phyloP scores from a whole-genome alignment of 2,797 vertebrate species.

The Atherinosoma microstoma region DNA sequence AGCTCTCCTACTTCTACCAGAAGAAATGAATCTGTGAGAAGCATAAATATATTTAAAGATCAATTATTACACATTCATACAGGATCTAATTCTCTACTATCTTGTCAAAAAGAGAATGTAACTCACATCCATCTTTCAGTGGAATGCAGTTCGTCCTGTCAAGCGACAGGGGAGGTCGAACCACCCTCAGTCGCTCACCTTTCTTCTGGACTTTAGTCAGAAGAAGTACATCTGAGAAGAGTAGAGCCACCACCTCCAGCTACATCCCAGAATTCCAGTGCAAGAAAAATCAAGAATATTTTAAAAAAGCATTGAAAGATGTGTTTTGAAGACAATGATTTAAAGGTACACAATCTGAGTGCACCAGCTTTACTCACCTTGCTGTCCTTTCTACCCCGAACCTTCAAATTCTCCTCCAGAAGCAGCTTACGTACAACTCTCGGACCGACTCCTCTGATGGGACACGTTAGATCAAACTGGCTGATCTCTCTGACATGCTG shows the following conservation, averaged over 20 bases:
- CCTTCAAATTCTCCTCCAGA: slow-evolving; percentile 82
- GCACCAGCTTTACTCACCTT: slow-evolving; percentile 76
- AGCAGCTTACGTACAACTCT: slow-evolving; percentile 82
- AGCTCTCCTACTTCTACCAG: slow-evolving; percentile 86
- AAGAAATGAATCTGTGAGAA: slow-evolving; percentile 84
- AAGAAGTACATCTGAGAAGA: slow-evolving; percentile 89
- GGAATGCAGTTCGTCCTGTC: slow-evolving; percentile 81
- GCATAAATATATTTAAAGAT: slow-evolving; percentile 7
- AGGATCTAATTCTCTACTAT: not conserved
- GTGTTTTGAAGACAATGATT: not conserved
- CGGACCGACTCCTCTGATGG: slow-evolving; percentile 78
- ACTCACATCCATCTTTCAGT: slow-evolving; percentile 87
- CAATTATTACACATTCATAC: not conserved
- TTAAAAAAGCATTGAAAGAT: not conserved
- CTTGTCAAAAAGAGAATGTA: not conserved
- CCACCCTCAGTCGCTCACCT: slow-evolving; percentile 84
- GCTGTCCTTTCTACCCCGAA: slow-evolving; percentile 86
- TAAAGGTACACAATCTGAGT: not conserved
- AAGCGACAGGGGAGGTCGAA: slow-evolving; percentile 86
- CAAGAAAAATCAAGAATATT: not conserved
- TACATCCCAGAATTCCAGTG: slow-evolving; percentile 39
- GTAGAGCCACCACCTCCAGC: slow-evolving; percentile 86
- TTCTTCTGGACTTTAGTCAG: slow-evolving; percentile 88
- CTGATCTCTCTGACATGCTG: slow-evolving; percentile 83
- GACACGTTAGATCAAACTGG: slow-evolving; percentile 82